phyloP scores from a whole-genome alignment of 2,113 vertebrate species.

The Dicerorhinus sumatrensis region DNA sequence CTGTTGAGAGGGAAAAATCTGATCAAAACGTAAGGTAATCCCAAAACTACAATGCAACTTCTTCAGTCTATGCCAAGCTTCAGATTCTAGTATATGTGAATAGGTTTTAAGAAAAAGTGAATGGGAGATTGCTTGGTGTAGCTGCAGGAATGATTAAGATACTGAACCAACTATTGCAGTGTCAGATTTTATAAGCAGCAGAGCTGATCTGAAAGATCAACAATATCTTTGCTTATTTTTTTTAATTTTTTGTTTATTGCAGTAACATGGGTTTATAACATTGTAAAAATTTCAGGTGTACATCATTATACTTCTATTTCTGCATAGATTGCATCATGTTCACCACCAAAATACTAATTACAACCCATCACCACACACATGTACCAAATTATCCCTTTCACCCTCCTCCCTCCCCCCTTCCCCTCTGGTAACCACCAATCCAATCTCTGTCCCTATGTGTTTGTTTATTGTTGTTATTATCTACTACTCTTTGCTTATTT shows the following conservation, averaged over 20 bases:
- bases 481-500: constrained; percentile 48
- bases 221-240: constrained; percentile 34
- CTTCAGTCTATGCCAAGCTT: background rate
- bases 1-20: background rate
- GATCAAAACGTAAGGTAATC: constrained; percentile 9
- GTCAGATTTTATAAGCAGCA: constrained; percentile 44
- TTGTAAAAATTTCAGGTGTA: no score
- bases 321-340: no score
- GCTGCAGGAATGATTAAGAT: background rate
- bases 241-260: no score
- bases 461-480: no score
- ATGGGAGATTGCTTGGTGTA: background rate
- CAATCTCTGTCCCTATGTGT: no score
- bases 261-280: no score
- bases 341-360: no score
- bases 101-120: background rate
- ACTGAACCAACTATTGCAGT: background rate
- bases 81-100: constrained; percentile 6
- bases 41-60: background rate
- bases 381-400: no score
- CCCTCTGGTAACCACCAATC: no score
- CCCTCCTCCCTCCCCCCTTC: no score
- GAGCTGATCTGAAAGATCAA: constrained; percentile 4
- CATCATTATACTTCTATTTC: no score
- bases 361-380: no score